Percentiles rank a stretch among this genome's conserved stretches.
These are phyloP conservation scores for Aurelia coerulea DNA, from an alignment of 30 jellyfish, hydroid and myxozoan species.

Conservation along the genomic window DNA sequence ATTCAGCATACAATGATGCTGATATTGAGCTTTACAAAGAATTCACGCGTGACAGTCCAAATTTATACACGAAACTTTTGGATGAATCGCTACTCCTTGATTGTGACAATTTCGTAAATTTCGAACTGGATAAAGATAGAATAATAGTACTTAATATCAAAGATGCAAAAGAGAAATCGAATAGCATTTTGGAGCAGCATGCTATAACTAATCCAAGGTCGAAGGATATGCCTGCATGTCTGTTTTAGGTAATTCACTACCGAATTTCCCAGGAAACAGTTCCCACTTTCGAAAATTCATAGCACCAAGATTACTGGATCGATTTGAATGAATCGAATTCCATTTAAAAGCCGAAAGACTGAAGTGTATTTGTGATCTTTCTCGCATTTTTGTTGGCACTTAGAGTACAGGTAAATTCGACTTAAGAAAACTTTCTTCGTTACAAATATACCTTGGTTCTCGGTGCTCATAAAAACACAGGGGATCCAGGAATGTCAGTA, in stretches of 20 bases:
- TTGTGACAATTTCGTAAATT: slow-evolving; percentile 64
- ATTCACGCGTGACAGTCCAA: slow-evolving; percentile 43
- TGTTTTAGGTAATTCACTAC: neutral
- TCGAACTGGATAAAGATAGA: slow-evolving; percentile 79
- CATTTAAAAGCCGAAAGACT: too few species aligned
- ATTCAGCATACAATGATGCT: neutral
- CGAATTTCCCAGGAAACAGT: too few species aligned
- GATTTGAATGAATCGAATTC: too few species aligned
- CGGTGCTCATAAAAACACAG: too few species aligned
- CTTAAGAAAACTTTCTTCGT: too few species aligned
- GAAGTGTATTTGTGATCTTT: too few species aligned
- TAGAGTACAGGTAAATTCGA: too few species aligned
- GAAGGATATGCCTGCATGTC: slow-evolving; percentile 53
- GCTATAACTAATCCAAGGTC: slow-evolving; percentile 76
- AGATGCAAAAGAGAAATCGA: slow-evolving; percentile 36
- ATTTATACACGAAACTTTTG: slow-evolving; percentile 37
- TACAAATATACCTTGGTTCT: too few species aligned
- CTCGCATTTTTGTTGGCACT: too few species aligned
- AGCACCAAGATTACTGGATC: too few species aligned
- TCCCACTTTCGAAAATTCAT: too few species aligned
- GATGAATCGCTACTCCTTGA: slow-evolving; percentile 74
- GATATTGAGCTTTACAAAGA: slow-evolving; percentile 36
- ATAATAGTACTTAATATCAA: slow-evolving; percentile 62
- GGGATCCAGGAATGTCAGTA: too few species aligned
- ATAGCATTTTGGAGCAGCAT: slow-evolving; percentile 58